Evolutionary conservation across 2,888 invertebrate species (phyloP).

Genomic region (Conistra vaccinii): DNA sequence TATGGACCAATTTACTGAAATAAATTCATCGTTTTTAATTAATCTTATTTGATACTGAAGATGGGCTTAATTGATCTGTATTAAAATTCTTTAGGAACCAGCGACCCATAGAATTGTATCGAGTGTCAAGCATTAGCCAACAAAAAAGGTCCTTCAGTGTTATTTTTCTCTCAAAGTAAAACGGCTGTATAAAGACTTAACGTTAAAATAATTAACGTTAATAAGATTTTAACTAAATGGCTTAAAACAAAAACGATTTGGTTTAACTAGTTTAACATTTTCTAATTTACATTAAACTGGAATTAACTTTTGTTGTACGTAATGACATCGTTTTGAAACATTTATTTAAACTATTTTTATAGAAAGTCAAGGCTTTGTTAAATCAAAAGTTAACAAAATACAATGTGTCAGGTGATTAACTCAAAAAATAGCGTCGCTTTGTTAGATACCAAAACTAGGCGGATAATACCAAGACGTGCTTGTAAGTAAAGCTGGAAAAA

Average conservation of each 20-base stretch:
- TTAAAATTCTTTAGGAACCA: neutral
- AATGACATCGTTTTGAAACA: conserved; percentile 24
- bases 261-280: conserved; percentile 55
- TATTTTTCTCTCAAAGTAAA: conserved; percentile 20
- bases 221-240: conserved; percentile 52
- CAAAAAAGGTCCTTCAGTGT: neutral
- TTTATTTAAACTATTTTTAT: neutral
- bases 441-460: neutral
- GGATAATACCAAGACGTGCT: neutral
- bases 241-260: conserved; percentile 58
- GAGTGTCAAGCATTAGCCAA: neutral
- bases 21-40: neutral
- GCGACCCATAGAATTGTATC: neutral
- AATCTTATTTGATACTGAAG: neutral
- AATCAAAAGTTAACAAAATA: neutral
- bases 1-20: neutral
- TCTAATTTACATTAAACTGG: conserved; percentile 54
- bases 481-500: neutral
- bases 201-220: conserved; percentile 41
- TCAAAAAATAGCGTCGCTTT: neutral
- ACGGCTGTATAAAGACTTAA: conserved; percentile 25
- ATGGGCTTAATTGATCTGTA: neutral
- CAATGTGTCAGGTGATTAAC: neutral
- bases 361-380: neutral
- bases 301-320: conserved; percentile 40